Conservation (phyloP, 2,113 vertebrate species). For the Aphelocoma coerulescens region DNA sequence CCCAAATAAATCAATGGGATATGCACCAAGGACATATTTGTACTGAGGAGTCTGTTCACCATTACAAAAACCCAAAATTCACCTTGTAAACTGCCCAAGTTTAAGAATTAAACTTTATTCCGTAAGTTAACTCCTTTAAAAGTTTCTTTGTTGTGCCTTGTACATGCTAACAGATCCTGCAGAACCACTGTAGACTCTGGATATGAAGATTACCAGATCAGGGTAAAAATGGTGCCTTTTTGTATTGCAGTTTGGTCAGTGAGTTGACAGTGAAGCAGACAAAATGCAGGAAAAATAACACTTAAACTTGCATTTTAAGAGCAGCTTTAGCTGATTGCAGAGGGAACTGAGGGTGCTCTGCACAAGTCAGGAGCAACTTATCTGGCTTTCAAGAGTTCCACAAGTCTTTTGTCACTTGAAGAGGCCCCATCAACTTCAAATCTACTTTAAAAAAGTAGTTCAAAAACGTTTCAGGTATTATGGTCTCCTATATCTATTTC, state of each 20-base stretch:
- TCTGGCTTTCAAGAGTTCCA: constrained; percentile 16
- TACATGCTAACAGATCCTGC: background rate
- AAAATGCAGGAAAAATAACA: background rate
- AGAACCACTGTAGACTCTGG: background rate
- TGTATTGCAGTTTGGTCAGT: background rate
- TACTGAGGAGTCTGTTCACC: background rate
- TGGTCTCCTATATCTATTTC: constrained; percentile 41
- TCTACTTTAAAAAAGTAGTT: constrained; percentile 37
- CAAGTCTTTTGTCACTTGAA: constrained; percentile 10
- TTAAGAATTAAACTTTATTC: background rate
- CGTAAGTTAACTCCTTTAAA: background rate
- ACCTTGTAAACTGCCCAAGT: background rate
- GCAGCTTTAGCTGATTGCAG: background rate
- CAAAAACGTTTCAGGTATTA: constrained; percentile 32
- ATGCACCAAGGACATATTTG: background rate
- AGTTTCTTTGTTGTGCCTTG: background rate
- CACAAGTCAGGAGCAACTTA: background rate
- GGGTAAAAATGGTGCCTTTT: background rate
- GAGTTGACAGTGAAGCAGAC: background rate
- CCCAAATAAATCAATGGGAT: background rate
- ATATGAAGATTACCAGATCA: background rate
- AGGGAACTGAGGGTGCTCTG: background rate
- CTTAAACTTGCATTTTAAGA: background rate
- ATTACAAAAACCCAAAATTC: background rate
- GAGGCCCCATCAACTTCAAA: constrained; percentile 23